These are phyloP conservation scores for Platycnemis pennipes DNA, from an alignment of 2,888 invertebrate genomes.

Conservation along the genomic window DNA sequence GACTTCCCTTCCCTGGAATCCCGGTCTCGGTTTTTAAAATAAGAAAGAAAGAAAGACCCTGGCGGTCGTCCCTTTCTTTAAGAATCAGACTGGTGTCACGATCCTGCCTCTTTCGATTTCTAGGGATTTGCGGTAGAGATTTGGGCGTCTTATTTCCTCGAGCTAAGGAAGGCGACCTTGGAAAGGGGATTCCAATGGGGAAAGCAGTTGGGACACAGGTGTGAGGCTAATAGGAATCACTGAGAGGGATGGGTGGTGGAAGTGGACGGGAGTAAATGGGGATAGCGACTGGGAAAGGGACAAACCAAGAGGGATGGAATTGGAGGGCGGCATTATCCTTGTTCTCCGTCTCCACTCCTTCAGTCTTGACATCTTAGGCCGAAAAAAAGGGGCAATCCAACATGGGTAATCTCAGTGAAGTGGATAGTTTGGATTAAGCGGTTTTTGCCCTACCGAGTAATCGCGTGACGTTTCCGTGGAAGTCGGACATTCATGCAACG, in stretches of 20 bases:
- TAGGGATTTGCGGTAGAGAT: neutral
- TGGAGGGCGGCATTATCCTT: neutral
- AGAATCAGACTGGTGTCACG: neutral
- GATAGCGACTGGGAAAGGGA: neutral
- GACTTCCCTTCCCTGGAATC: too few relatives aligned
- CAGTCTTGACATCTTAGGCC: neutral
- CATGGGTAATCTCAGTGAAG: neutral
- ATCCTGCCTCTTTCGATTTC: neutral
- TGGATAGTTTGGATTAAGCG: constrained; percentile 9
- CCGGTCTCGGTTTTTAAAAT: too few relatives aligned
- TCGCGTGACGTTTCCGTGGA: neutral
- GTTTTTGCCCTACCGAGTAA: neutral
- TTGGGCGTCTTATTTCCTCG: neutral
- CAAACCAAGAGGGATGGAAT: neutral
- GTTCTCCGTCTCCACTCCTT: neutral
- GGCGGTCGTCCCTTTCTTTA: neutral
- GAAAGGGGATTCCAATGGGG: neutral
- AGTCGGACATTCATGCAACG: neutral
- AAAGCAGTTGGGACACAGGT: neutral
- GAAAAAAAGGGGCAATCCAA: neutral
- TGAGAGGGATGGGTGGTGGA: neutral
- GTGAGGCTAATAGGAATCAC: neutral
- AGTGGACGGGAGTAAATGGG: neutral
- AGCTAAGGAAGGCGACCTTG: neutral
- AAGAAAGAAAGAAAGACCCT: too few relatives aligned